Evolutionary conservation across 2,888 invertebrate genomes (phyloP), one percentile per base, ranked within the genome.

Genomic region (Platycheirus rosarum): DNA sequence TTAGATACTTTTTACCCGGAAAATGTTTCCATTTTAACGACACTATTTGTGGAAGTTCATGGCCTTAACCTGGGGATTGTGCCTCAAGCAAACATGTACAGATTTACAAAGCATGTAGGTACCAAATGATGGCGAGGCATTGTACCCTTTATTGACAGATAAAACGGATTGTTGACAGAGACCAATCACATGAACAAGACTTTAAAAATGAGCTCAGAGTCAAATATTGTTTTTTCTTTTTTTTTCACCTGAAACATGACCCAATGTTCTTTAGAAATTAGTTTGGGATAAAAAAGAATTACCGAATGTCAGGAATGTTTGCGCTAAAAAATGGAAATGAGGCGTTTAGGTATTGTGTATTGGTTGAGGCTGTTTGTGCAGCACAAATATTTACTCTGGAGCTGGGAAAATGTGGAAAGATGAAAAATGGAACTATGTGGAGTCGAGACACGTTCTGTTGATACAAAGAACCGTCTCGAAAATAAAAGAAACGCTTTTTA

Each of bases 91-190:
- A 71, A 77, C 82, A 77, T 49, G 26, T 0, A 7, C 16, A 40
- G 14, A 20, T n/a, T 0, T 16, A 32, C 23, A 29, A 2, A 16
- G 1, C 2, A 6, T 0, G 6, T 6, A 26, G 11, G 1, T 14
- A 7, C 13, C 13, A 29, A 20, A 74, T 70, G 70, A 65, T 62
- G 76, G 37, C 70, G 18, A 53, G 66, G 51, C 65, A 48, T 65
- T 80, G 76, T 70, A 44, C 62, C 80, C 77, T 80, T 82, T 82
- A 77, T 82, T 70, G 77, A 77, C 80, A 82, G 77, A 82, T 77
- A 77, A 82, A 77, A 53, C 71, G 53, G 60, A 42, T 60, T 82
- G 82, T 82, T 82, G 82, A 82, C 82, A 77, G 62, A 82, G 73
- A 82, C 77, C 71, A 63, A 82, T 82, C 77, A 77, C 40, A 62